These are phyloP conservation scores for Lagocephalus sceleratus DNA, from an alignment of 2,797 vertebrate genomes.

Conservation along the genomic window DNA sequence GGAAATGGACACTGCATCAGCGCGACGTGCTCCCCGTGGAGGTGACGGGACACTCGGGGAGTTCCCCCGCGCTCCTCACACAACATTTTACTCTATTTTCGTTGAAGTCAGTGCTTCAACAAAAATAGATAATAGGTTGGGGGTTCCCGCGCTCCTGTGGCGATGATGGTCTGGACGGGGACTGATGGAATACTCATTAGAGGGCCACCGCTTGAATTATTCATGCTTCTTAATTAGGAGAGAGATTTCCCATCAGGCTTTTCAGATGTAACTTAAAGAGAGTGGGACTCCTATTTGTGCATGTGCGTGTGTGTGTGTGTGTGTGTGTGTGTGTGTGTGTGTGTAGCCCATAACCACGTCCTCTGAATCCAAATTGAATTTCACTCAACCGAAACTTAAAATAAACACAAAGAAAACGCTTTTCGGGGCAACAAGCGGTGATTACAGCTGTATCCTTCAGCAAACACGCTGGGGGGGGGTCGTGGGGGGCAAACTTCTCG, in stretches of 20 bases:
- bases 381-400: not conserved
- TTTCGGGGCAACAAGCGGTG: not conserved
- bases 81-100: too few species aligned
- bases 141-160: too few species aligned
- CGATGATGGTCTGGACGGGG: conserved; percentile 65
- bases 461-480: conserved; percentile 1
- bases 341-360: conserved; percentile 2
- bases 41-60: not conserved
- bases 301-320: conserved; percentile 1
- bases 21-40: not conserved
- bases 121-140: too few species aligned
- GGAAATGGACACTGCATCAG: not conserved
- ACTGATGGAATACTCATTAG: conserved; percentile 80
- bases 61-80: too few species aligned
- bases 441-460: not conserved
- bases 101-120: too few species aligned
- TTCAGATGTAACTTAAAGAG: conserved; percentile 61
- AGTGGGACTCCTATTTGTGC: conserved; percentile 46
- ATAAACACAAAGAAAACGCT: not conserved
- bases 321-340: not conserved
- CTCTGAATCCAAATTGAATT: conserved; percentile 4
- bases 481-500: conserved; percentile 1
- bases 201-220: conserved; percentile 75
- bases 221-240: conserved; percentile 80
- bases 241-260: conserved; percentile 74